Evolutionary conservation across 2,113 vertebrate genomes (phyloP), one percentile per base, ranked within the genome.

Genomic region (Gulo gulo): DNA sequence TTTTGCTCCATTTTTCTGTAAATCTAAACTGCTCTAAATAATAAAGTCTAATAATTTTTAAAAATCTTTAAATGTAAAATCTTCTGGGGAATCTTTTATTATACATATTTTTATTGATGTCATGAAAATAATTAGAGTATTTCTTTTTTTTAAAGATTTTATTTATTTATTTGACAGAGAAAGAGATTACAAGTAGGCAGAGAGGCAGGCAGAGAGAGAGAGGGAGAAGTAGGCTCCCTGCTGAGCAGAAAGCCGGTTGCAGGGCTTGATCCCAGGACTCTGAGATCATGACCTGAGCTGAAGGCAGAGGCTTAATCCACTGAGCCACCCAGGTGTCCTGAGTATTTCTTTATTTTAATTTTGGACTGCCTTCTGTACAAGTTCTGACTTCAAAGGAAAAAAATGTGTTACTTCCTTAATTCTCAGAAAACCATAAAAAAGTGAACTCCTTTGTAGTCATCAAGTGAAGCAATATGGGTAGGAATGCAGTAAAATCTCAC

Each of bases 31-130:
- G 24, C 45, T 94, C 14, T 63, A 78, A 96, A 91, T 81, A 81
- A 16, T 74, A 50, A 85, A n/a, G 10, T 82, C n/a, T 91, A 91
- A 63, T 88, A 95, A 83, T 88, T 79, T 78, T 31, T 26, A 15
- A 79, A 91, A 81, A 42, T 83, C 74, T 82, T 96, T 26, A 95
- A 93, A 96, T 83, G 9, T 7, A 96, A 93, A 93, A 86, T 84
- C 42, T 71, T 88, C 50, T 71, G 29, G 50, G 34, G 20, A 87
- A 71, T 86, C 7, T 76, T 95, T 96, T 69, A 79, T 67, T 67
- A 73, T 65, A 57, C 79, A 29, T 74, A 20, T 84, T 84, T 88
- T 65, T 90, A 83, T 74, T 15, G 21, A 71, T 36, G 14, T 61
- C 24, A 82, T 83, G 36, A 57, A 93, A 93, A 80, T 34, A n/a